phyloP scores from a whole-genome alignment of 2,113 vertebrate species.

The Mungos mungo region DNA sequence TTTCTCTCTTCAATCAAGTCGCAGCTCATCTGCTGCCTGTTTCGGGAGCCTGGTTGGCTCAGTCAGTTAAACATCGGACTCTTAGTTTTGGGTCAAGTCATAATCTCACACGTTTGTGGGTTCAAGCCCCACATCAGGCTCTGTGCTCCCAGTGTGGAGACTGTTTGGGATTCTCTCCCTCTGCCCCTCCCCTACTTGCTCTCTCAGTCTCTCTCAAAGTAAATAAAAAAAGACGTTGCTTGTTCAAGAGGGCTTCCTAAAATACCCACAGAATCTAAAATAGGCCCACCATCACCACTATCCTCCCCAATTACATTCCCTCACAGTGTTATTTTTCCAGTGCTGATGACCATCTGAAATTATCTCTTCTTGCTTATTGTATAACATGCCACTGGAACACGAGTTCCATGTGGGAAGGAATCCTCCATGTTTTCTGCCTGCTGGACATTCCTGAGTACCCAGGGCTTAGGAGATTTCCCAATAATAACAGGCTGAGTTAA shows the following conservation, averaged over 20 bases:
- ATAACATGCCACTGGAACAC: background rate
- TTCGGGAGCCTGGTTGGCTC: too few species aligned
- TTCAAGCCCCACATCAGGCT: too few species aligned
- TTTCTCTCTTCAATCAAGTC: background rate
- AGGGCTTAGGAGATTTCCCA: background rate
- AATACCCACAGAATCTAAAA: background rate
- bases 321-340: background rate
- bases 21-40: background rate
- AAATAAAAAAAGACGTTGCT: background rate
- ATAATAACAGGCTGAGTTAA: background rate
- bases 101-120: too few species aligned
- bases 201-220: too few species aligned
- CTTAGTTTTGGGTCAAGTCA: too few species aligned
- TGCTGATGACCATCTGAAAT: background rate
- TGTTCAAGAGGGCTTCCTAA: background rate
- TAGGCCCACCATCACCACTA: rapidly evolving
- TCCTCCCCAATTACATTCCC: background rate
- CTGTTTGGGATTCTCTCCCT: too few species aligned
- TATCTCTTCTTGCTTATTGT: background rate
- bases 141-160: too few species aligned
- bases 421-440: background rate
- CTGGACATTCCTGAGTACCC: background rate
- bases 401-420: background rate
- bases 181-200: too few species aligned
- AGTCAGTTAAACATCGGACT: too few species aligned